Base-by-base conservation (phyloP, 2,113 vertebrate genomes). In the Tragelaphus buxtoni region DNA sequence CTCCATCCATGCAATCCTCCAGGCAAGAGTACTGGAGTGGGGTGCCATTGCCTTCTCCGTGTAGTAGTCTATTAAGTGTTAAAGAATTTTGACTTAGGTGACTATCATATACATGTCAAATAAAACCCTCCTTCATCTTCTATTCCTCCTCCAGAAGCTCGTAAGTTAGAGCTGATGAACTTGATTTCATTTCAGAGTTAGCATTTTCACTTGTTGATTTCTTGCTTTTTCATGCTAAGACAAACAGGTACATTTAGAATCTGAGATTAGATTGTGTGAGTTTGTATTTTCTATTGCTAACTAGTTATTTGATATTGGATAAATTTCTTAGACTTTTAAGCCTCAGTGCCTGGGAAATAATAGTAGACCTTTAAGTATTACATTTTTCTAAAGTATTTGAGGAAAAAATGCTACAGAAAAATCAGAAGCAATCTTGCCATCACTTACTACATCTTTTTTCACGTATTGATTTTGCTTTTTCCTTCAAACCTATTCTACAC, bases 321-420 rank as follows among this genome's bases (percentile, higher is more conserved):
- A 90, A 92, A 3, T 90, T 93, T 95, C 49, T 95, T 91, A 84
- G 88, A 91, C 30, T 93, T 93, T 42, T 77, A 24, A 93, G 11
- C 47, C 47, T 85, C 55, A 55, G 2, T 89, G 13, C 12, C 45
- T 87, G 63, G 51, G 9, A 76, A 22, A 28, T 76, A 74, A 13
- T 74, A 85, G 32, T 89, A 55, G 35, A 4, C 7, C 30, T 94
- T 92, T 61, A 74, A 76, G 55, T 95, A 60, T 69, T 96, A 45
- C 42, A 22, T 65, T 30, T 65, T 80, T 58, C 14, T 9, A 45
- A 81, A 79, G 20, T 82, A 58, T 74, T 95, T 85, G 10, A 60
- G 30, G 20, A 60, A 65, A 76, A 65, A 35, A 47, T 80, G 16
- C 18, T 82, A 60, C 45, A 90, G 58, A 85, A 63, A 96, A 80